phyloP scores from a whole-genome alignment of 2,888 invertebrate genomes.

The Pollenia angustigena region DNA sequence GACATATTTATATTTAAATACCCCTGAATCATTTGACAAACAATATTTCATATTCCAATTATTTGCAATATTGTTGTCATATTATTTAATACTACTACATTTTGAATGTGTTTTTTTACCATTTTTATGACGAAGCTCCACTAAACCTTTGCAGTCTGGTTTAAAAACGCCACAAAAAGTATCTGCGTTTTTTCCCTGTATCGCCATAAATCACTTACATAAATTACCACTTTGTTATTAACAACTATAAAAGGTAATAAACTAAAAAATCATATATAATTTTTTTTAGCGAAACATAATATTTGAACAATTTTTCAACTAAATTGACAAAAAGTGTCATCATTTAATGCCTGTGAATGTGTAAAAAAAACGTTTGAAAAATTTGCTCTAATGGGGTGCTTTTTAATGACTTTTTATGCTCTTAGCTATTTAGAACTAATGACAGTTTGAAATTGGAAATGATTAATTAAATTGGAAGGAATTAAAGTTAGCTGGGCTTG shows the following conservation, averaged over 20 bases:
- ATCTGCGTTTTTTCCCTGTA: slow-evolving; percentile 36
- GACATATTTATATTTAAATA: too few relatives aligned
- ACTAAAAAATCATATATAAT: neutral
- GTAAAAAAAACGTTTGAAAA: neutral
- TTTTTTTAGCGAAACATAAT: slow-evolving; percentile 1
- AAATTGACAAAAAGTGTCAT: slow-evolving; percentile 49
- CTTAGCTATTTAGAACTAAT: slow-evolving; percentile 6
- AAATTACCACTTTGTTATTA: slow-evolving; percentile 66
- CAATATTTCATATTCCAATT: too few relatives aligned
- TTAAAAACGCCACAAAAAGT: slow-evolving; percentile 26
- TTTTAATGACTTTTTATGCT: slow-evolving; percentile 27
- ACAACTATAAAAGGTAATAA: slow-evolving; percentile 12
- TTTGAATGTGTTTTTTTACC: too few relatives aligned
- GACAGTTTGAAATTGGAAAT: neutral
- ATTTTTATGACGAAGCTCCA: slow-evolving; percentile 14
- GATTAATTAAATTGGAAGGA: neutral
- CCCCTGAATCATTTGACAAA: too few relatives aligned
- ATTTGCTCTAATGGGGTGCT: neutral
- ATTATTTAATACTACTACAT: too few relatives aligned
- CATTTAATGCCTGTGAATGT: slow-evolving; percentile 34
- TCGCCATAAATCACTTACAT: slow-evolving; percentile 66
- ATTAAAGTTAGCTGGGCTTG: neutral
- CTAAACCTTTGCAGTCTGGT: slow-evolving; percentile 33
- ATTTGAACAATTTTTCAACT: slow-evolving; percentile 6
- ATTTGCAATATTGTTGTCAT: too few relatives aligned